phyloP scores from a whole-genome alignment of 2,888 invertebrate genomes.

The Hecatera dysodea region DNA sequence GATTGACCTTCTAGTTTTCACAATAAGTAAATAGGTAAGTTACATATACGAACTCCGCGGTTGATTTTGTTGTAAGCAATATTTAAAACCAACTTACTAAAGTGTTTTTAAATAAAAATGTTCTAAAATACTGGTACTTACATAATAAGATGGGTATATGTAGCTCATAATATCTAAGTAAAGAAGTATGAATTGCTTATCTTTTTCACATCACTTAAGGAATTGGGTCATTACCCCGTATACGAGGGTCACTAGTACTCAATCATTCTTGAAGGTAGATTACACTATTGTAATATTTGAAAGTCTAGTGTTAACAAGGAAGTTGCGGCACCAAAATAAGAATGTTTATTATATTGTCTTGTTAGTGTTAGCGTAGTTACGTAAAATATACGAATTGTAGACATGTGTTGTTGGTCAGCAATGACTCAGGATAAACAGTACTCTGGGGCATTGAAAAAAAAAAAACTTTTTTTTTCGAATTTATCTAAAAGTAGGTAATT shows the following conservation, averaged over 20 bases:
- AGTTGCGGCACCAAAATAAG: neutral
- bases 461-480: no score
- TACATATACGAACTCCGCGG: neutral
- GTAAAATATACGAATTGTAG: neutral
- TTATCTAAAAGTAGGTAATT: neutral
- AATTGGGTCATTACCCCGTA: slow-evolving; percentile 48
- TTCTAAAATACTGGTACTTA: no score
- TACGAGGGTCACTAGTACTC: slow-evolving; percentile 12
- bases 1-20: neutral
- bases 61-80: neutral
- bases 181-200: slow-evolving; percentile 41
- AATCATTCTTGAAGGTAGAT: slow-evolving; percentile 18
- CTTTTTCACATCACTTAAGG: slow-evolving; percentile 54
- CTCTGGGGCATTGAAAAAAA: no score
- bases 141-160: no score
- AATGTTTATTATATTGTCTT: neutral
- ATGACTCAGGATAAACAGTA: no score
- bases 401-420: no score
- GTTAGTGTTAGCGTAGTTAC: slow-evolving; percentile 7
- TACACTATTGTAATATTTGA: slow-evolving; percentile 24
- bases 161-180: neutral
- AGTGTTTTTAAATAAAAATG: neutral
- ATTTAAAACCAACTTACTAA: neutral
- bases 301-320: slow-evolving; percentile 17
- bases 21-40: neutral